Evolutionary conservation across 2,888 invertebrate genomes (phyloP).

Genomic region (Philereme transversata): DNA sequence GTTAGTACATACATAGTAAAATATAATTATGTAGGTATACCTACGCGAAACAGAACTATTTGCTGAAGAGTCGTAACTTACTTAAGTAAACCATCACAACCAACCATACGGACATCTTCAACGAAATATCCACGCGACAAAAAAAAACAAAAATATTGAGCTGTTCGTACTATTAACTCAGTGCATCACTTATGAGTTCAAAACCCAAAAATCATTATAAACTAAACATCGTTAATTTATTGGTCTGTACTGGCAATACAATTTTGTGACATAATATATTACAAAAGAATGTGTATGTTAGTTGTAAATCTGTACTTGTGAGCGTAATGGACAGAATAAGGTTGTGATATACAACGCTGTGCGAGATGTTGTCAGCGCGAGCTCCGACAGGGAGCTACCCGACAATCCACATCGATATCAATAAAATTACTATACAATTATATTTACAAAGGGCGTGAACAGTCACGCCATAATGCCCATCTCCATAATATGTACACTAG

Average conservation of each 20-base stretch:
- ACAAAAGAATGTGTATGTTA: conserved; percentile 71
- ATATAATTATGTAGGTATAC: conserved; percentile 57
- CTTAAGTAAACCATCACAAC: conserved; percentile 84
- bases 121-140: conserved; percentile 70
- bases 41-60: conserved; percentile 66
- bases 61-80: conserved; percentile 77
- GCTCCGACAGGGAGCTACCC: conserved; percentile 48
- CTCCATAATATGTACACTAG: conserved; percentile 82
- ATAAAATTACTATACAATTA: conserved; percentile 80
- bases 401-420: conserved; percentile 64
- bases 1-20: conserved; percentile 70
- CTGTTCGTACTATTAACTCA: conserved; percentile 65
- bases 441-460: conserved; percentile 78
- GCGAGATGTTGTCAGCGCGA: conserved; percentile 30
- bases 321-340: conserved; percentile 79
- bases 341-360: conserved; percentile 62
- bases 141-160: conserved; percentile 72
- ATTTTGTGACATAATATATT: conserved; percentile 74
- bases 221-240: conserved; percentile 68
- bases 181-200: conserved; percentile 70
- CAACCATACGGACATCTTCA: conserved; percentile 82
- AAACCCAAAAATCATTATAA: conserved; percentile 65
- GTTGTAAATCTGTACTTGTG: conserved; percentile 73
- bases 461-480: conserved; percentile 80
- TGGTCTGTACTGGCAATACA: conserved; percentile 76